Conservation (phyloP, 1,140 invertebrate genomes). For the Drosophila ercepeae region DNA sequence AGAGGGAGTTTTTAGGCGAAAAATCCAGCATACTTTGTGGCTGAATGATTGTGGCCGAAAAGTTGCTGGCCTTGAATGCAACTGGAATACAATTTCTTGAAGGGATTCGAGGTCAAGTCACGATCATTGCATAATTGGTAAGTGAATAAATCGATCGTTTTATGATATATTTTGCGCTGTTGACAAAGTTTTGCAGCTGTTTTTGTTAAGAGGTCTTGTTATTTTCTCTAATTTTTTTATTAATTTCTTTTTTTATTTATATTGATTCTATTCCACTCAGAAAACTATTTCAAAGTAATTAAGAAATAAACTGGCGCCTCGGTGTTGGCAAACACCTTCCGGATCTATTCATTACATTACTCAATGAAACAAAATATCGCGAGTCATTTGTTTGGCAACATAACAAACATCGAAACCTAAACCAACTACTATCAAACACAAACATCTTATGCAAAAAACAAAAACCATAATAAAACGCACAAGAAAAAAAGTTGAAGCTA, state of each 20-base stretch:
- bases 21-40: conserved; percentile 7
- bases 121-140: conserved; percentile 35
- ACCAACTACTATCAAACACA: conserved; percentile 1
- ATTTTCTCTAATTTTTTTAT: no score
- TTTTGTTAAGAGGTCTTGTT: neutral
- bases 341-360: no score
- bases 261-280: neutral
- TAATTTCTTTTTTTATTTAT: neutral
- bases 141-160: conserved; percentile 13
- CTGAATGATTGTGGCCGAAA: neutral
- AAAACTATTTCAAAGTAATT: neutral
- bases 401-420: conserved; percentile 4
- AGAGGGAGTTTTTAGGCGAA: neutral
- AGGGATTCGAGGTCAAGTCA: conserved; percentile 31
- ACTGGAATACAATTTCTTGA: conserved; percentile 8
- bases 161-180: neutral
- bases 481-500: conserved; percentile 30
- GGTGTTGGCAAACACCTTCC: no score
- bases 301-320: no score
- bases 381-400: conserved; percentile 8
- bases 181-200: neutral
- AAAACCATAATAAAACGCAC: conserved; percentile 18
- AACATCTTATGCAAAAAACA: conserved; percentile 55
- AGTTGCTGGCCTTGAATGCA: conserved; percentile 29
- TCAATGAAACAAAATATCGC: neutral